A percentile compares a stretch with the other conserved stretches of the same genome.
Conservation (phyloP, 2,797 vertebrate genomes). For the Pygocentrus nattereri region DNA sequence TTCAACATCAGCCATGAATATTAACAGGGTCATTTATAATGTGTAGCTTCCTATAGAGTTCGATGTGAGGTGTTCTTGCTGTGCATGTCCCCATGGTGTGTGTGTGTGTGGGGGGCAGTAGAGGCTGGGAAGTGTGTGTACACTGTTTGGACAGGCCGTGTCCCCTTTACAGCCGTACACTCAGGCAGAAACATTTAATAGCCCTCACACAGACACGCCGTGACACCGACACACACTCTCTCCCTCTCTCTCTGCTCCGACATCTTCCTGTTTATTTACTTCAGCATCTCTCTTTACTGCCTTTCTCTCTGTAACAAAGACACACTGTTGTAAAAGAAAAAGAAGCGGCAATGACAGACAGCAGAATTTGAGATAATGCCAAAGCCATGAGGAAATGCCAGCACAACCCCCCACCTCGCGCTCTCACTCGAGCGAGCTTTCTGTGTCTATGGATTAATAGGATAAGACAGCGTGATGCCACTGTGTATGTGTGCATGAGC, state of each 20-base stretch:
- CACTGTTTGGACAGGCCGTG: slow-evolving; percentile 61
- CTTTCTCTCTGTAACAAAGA: slow-evolving; percentile 15
- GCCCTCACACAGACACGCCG: slow-evolving; percentile 56
- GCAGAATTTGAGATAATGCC: background rate
- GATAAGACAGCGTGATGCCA: slow-evolving; percentile 9
- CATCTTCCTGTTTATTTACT: slow-evolving; percentile 21
- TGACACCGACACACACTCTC: slow-evolving; percentile 54
- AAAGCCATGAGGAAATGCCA: background rate
- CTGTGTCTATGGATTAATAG: background rate
- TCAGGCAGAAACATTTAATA: slow-evolving; percentile 76
- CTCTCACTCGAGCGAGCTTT: background rate
- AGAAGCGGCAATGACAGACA: background rate
- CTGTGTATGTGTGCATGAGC: background rate
- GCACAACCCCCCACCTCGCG: background rate
- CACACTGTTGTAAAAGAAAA: background rate
- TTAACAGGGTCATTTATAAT: slow-evolving; percentile 1
- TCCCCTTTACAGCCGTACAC: slow-evolving; percentile 59
- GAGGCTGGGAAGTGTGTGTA: slow-evolving; percentile 4
- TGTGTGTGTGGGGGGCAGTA: background rate
- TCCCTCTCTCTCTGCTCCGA: background rate
- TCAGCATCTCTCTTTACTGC: background rate
- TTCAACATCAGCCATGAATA: slow-evolving; percentile 13
- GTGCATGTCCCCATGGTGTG: background rate
- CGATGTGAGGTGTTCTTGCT: background rate
- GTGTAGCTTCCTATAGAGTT: background rate